These are phyloP conservation scores for Glareola pratincola DNA, from an alignment of 2,113 vertebrate genomes.

Conservation along the genomic window DNA sequence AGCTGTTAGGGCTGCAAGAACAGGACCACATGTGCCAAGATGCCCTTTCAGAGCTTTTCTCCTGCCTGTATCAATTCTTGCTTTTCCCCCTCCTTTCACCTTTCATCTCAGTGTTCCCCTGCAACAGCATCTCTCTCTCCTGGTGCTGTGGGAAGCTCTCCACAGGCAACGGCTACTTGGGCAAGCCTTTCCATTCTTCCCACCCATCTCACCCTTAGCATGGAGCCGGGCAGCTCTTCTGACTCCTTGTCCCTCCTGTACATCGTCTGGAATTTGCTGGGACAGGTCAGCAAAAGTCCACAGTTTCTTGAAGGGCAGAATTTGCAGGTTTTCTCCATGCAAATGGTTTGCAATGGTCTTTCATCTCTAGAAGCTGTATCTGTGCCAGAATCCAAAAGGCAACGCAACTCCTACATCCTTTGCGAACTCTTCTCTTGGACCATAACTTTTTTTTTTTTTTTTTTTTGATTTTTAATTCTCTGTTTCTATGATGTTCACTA, in stretches of 20 bases:
- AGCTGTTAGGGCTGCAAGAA: too few relatives aligned
- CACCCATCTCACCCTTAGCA: not conserved
- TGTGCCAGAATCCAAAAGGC: not conserved
- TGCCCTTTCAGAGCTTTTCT: not conserved
- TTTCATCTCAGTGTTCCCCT: rapidly evolving
- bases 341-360: not conserved
- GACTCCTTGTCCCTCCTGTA: rapidly evolving
- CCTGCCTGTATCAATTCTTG: not conserved
- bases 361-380: not conserved
- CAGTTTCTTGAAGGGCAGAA: not conserved
- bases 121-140: too few relatives aligned
- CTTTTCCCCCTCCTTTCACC: not conserved
- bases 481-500: not conserved
- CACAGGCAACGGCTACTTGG: not conserved
- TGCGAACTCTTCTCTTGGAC: not conserved
- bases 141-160: not conserved
- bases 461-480: not conserved
- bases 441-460: not conserved
- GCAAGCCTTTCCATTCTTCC: too few relatives aligned
- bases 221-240: rapidly evolving
- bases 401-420: not conserved
- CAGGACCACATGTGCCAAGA: not conserved
- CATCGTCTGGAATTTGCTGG: not conserved
- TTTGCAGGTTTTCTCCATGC: not conserved
- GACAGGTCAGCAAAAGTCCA: not conserved